Evolutionary conservation across 2,113 vertebrate species (phyloP), one percentile per base, ranked within the genome.

Genomic region (Mesocricetus auratus): DNA sequence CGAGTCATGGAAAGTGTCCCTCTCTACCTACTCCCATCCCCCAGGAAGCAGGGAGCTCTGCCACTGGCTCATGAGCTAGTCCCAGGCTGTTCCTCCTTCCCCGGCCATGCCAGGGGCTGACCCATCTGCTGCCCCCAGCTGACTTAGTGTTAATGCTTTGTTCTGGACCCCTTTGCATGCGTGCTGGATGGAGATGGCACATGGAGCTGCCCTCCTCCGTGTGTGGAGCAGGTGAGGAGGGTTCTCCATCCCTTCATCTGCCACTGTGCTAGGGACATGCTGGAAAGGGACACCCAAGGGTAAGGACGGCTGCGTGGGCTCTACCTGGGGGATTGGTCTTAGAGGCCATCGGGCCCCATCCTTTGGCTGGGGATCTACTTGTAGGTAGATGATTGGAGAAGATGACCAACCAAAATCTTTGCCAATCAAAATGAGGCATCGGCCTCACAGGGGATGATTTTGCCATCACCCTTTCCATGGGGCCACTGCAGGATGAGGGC

Each of bases 111-210:
- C 62, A 0, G 33, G 92, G 96, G 94, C 91, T 97, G 97, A 93
- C 96, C 91, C 94, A 98, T 77, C 89, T 96, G 91, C 90, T 97
- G 82, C 86, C 82, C 82, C 39, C 13, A 42, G 90, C 86, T 62
- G 58, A 64, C 77, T 47, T 90, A 89, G 31, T 16, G 97, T 13
- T 77, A 36, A 4, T 95, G 96, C 94, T 98, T 97, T 97, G 97
- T 90, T 73, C 88, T 68, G 0, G 96, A 45, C 95, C 95, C 95
- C 96, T 98, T 91, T 64, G 85, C 97, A 95, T 96, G 89, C 95
- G 95, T 77, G 29, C 90, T 66, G 94, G 68, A 91, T 33, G 42
- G 90, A 94, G 96, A 47, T 95, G 97, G 96, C 94, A 92, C 94
- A 95, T 90, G 97, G 21, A 62, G 29, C 89, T 95, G 88, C 58